These are phyloP conservation scores for Hemicentrotus pulcherrimus DNA, from an alignment of 35 echinoderm and acorn worm genomes.

Conservation along the genomic window DNA sequence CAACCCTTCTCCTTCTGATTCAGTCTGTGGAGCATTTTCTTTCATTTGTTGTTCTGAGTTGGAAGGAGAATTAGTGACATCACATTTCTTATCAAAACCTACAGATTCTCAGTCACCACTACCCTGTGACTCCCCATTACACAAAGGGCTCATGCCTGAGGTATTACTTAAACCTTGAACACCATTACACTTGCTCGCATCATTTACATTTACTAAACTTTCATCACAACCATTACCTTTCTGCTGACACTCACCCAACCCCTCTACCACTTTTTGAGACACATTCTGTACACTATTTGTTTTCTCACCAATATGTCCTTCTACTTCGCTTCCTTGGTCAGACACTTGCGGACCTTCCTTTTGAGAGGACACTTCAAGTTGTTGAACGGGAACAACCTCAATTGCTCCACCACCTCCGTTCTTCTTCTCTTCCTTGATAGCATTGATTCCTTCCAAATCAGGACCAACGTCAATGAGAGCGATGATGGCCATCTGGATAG, in stretches of 20 bases:
- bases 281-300: not conserved
- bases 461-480: conserved; percentile 33
- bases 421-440: not conserved
- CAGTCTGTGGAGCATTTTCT: not conserved
- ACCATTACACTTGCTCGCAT: not conserved
- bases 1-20: not conserved
- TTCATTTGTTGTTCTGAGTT: not conserved
- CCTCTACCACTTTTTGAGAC: not conserved
- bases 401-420: not conserved
- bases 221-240: not conserved
- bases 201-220: not conserved
- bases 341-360: not conserved
- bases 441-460: not conserved
- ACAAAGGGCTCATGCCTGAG: not conserved
- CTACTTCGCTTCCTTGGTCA: not conserved
- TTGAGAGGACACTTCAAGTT: not conserved
- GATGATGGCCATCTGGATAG: conserved; percentile 48
- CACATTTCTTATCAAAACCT: not conserved
- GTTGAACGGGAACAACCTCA: not conserved
- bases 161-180: not conserved
- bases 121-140: conserved; percentile 6
- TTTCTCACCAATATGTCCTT: conserved; percentile 19
- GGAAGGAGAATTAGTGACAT: not conserved
- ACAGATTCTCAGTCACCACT: not conserved
- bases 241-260: not conserved